Conservation (phyloP, 2,797 vertebrate species). For the Pterois miles region DNA sequence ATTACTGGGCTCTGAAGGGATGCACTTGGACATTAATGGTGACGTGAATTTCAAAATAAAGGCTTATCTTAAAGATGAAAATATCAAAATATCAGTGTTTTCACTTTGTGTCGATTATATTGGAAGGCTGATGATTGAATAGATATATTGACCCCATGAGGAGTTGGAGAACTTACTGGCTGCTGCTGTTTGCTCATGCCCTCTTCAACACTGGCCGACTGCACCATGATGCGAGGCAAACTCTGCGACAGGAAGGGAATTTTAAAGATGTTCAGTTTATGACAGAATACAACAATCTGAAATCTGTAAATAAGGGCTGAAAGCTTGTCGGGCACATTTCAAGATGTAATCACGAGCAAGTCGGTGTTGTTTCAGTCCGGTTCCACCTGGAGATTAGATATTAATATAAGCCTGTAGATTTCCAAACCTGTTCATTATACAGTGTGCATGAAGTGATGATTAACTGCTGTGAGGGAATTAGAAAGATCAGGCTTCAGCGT, state of each 20-base stretch:
- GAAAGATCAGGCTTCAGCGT: not conserved
- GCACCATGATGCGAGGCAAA: slow-evolving; percentile 76
- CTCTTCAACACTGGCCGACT: slow-evolving; percentile 77
- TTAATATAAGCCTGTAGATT: slow-evolving; percentile 6
- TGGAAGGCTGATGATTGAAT: too few species aligned
- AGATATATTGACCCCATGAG: too few species aligned
- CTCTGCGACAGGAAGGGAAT: slow-evolving; percentile 36
- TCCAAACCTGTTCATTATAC: slow-evolving; percentile 17
- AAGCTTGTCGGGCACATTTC: slow-evolving; percentile 9
- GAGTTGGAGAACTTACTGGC: slow-evolving; percentile 57
- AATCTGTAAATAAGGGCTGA: not conserved
- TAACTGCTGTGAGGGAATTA: slow-evolving; percentile 14
- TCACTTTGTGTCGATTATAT: too few species aligned
- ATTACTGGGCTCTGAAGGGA: too few species aligned
- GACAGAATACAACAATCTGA: not conserved
- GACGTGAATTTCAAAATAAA: too few species aligned
- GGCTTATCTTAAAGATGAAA: too few species aligned
- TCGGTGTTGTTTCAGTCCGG: not conserved
- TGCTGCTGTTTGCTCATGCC: slow-evolving; percentile 47
- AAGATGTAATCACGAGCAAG: not conserved
- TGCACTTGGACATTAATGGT: too few species aligned
- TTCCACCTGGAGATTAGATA: slow-evolving; percentile 13
- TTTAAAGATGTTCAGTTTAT: not conserved
- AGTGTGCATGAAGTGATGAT: slow-evolving; percentile 7
- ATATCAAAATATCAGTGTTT: too few species aligned